Evolutionary conservation across 2,113 vertebrate species (phyloP).

Genomic region (Alaudala cheleensis): DNA sequence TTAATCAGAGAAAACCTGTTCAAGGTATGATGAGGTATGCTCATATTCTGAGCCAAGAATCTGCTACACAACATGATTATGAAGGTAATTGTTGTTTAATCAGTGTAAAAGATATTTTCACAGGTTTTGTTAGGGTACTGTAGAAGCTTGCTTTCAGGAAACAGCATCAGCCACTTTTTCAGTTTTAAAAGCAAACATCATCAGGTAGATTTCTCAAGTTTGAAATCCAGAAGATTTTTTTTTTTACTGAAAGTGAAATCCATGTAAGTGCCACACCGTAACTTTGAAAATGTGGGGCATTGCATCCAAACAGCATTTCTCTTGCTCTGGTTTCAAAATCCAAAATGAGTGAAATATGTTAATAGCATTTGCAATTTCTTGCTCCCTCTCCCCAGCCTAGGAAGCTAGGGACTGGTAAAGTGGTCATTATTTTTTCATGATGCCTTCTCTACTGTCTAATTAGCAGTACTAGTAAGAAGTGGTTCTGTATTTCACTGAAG

Average conservation of each 20-base stretch:
- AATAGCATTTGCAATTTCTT: neutral
- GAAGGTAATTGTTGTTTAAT: neutral
- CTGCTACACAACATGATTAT: rapidly evolving
- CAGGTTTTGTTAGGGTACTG: rapidly evolving
- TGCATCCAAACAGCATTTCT: neutral
- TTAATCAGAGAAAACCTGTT: neutral
- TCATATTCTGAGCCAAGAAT: neutral
- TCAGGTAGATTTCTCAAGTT: neutral
- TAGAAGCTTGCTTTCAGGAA: neutral
- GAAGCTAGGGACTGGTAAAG: conserved; percentile 1
- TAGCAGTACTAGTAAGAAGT: conserved; percentile 33
- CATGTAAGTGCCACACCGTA: rapidly evolving
- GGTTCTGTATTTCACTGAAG: conserved; percentile 36
- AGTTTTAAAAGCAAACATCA: neutral
- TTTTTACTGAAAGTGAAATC: neutral
- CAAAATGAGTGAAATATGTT: neutral
- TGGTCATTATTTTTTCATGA: conserved; percentile 56
- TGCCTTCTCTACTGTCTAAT: conserved; percentile 50
- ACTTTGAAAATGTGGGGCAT: neutral
- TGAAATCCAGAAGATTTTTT: neutral
- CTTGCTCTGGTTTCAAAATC: neutral
- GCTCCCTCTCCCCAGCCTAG: neutral
- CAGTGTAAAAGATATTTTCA: neutral
- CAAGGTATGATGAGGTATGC: rapidly evolving
- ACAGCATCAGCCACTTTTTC: rapidly evolving